Conservation (phyloP, 2,888 invertebrate genomes). For the Lacanobia oleracea region DNA sequence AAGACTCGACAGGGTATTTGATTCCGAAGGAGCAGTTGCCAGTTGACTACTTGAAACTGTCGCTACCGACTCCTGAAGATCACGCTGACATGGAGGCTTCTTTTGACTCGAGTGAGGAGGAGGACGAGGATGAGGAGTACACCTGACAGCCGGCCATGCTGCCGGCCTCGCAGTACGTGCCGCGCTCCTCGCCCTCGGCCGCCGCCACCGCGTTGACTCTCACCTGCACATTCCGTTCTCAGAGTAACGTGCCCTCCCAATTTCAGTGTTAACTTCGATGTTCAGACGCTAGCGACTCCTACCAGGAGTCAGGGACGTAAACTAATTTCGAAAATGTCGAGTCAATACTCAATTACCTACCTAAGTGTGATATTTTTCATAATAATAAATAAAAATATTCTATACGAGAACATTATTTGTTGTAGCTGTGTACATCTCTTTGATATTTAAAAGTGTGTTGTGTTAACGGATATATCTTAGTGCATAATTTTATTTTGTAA, state of each 20-base stretch:
- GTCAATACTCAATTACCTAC: constrained; percentile 74
- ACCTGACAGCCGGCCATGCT: constrained; percentile 79
- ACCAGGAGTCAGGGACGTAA: constrained; percentile 47
- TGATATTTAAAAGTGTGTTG: constrained; percentile 64
- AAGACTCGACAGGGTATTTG: constrained; percentile 93
- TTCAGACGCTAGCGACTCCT: constrained; percentile 34
- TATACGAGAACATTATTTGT: constrained; percentile 43
- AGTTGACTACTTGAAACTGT: constrained; percentile 90
- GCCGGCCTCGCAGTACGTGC: constrained; percentile 80
- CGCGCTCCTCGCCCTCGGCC: constrained; percentile 75
- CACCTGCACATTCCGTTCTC: constrained; percentile 80
- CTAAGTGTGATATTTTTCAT: constrained; percentile 77
- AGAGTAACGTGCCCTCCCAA: constrained; percentile 67
- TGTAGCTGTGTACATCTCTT: constrained; percentile 60
- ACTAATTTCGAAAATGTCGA: constrained; percentile 49
- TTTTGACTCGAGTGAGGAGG: constrained; percentile 83
- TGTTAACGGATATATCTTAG: constrained; percentile 58
- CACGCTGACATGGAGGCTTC: constrained; percentile 77
- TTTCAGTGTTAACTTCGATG: constrained; percentile 72
- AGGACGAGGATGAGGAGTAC: constrained; percentile 83
- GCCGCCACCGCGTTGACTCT: constrained; percentile 64
- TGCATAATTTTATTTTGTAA: constrained; percentile 49
- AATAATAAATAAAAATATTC: constrained; percentile 56
- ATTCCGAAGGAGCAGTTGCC: constrained; percentile 90
- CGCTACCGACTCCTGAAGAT: constrained; percentile 76